Evolutionary conservation across 1,140 invertebrate genomes (phyloP), one percentile per base, ranked within the genome.

Genomic region (Zaprionus vittiger): DNA sequence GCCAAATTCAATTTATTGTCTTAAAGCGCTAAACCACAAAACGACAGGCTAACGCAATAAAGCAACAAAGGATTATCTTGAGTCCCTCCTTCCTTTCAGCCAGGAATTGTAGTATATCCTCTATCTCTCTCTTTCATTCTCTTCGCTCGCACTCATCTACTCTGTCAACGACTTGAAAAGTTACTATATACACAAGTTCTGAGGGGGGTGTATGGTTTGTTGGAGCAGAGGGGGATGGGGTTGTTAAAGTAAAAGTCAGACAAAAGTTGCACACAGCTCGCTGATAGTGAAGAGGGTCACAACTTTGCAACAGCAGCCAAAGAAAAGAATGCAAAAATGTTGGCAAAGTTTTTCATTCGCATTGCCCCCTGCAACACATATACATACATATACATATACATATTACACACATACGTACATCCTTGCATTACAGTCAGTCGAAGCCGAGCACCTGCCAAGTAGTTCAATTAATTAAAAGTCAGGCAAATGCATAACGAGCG

Each of bases 381-480:
- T 15, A 6, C 15, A 55, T n/a, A 24, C 12, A 55, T 52, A 9
- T 11, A 24, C 12, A 55, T 52, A 9, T 4, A 52, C 17, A 52
- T 17, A 47, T 15, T 3, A 55, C 4, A 55, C 22, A 15, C 52
- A 15, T 6, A 15, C 6, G 5, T 24, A 55, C 5, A 55, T 24
- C 15, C 15, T 4, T n/a, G 41, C 41, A n/a, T 47, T 47, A 28
- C 54, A 28, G 54, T 26, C 26, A 52, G 47, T 52, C 47, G 47
- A 52, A 22, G 20, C 52, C 56, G 63, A 52, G 15, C 63, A 34
- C 55, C 44, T 31, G 31, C 44, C 49, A 76, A 89, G 85, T 89
- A 77, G 85, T 89, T 89, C 78, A 84, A 89, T 89, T 89, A 89
- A 89, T 89, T 89, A 77, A 77, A 89, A 68, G 78, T 71, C 84